Base-by-base conservation (phyloP, 1,140 invertebrate species). In the Zaprionus ornatus region DNA sequence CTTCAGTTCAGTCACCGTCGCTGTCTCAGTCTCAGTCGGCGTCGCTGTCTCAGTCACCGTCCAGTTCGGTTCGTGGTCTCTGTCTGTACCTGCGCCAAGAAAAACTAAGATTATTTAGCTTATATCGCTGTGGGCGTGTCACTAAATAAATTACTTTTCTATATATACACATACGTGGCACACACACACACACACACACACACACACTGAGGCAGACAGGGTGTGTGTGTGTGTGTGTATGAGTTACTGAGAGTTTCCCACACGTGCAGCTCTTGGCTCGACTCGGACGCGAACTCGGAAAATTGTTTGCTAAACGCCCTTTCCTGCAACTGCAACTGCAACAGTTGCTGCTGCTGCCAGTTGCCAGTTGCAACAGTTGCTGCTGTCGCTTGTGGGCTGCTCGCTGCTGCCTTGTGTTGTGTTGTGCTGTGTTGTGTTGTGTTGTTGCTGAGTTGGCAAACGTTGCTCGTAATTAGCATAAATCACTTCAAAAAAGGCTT, bases 81-180 rank as follows among this genome's bases (percentile, higher is more conserved):
- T 32, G 29, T 57, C 48, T 32, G 48, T 64, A 69, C 60, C 67
- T 71, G 66, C 32, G 79, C 69, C 64, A 66, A 79, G 73, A 68
- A 90, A 90, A 90, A 90, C 79, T 74, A 64, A 78, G 76, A 75
- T 78, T 78, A 75, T 75, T 78, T 75, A 64, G 72, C 85, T 90
- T 90, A 74, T 78, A 81, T 82, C 78, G 80, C 65, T 72, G 76
- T 81, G 86, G 85, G 85, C 85, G 85, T 90, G 85, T 77, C 85
- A 77, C 85, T 90, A 90, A 90, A 90, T 90, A 90, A 90, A 90
- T 90, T 90, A 90, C 85, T 90, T 90, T 90, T 90, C 85, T 88
- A 88, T 88, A 87, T 72, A 76, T 76, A 74, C 9, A 69, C 35
- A 67, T 61, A 45, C 56, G 60, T 32, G 57, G 29, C 29, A 10